These are phyloP conservation scores for Eristalis pertinax DNA, from an alignment of 2,888 invertebrate species.

Conservation along the genomic window DNA sequence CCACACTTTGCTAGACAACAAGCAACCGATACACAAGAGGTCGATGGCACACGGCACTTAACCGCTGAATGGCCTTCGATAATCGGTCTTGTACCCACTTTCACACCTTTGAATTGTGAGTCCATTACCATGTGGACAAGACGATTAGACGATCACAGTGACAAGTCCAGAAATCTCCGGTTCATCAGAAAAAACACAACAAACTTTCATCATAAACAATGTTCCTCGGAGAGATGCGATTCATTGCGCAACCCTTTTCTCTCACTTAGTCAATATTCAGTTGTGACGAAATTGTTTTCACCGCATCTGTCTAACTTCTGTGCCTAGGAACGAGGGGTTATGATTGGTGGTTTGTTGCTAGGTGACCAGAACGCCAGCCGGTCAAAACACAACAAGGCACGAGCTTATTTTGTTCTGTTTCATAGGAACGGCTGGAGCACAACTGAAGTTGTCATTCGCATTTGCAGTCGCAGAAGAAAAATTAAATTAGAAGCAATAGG, in stretches of 20 bases:
- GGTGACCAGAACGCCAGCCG: conserved; percentile 3
- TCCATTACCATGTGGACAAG: background rate
- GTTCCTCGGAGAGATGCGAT: background rate
- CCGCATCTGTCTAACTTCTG: background rate
- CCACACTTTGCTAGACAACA: background rate
- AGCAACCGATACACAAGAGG: no score
- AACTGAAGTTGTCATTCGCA: background rate
- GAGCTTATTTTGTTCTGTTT: background rate
- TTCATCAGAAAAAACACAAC: conserved; percentile 8
- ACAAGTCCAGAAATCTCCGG: background rate
- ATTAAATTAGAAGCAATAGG: conserved; percentile 18
- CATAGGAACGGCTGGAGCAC: background rate
- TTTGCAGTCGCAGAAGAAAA: background rate
- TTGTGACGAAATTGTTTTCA: conserved; percentile 44
- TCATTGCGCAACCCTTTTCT: conserved; percentile 24
- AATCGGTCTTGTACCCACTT: background rate
- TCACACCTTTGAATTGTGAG: conserved; percentile 3
- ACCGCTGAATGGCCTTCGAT: conserved; percentile 5
- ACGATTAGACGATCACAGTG: background rate
- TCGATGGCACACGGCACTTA: conserved; percentile 23
- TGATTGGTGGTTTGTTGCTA: conserved; percentile 19
- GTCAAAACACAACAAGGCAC: conserved; percentile 17
- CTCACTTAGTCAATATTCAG: conserved; percentile 40
- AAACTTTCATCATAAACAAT: conserved; percentile 44
- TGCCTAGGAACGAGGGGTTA: background rate